phyloP scores from a whole-genome alignment of 2,113 vertebrate species.

The Hemibagrus wyckioides region DNA sequence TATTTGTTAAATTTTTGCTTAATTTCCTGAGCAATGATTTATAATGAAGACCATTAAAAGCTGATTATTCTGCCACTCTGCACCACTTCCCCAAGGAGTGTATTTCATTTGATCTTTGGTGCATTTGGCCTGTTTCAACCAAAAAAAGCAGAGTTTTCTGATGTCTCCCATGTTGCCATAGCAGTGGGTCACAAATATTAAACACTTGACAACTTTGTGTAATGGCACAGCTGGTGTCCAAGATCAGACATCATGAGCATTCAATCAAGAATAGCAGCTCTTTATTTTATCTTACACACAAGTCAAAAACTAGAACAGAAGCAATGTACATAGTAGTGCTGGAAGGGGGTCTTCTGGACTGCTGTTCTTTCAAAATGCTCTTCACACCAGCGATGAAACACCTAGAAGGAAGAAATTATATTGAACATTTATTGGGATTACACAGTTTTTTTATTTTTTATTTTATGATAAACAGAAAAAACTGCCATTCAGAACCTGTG shows the following conservation, averaged over 20 bases:
- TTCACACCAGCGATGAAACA: slow-evolving; percentile 70
- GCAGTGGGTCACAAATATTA: neutral
- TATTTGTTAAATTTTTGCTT: too few species aligned
- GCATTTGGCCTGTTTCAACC: neutral
- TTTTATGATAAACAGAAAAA: neutral
- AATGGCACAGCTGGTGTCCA: neutral
- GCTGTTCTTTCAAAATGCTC: neutral
- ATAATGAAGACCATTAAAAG: too few species aligned
- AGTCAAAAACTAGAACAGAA: slow-evolving; percentile 50
- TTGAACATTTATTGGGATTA: neutral
- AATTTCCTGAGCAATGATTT: too few species aligned
- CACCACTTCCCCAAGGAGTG: neutral
- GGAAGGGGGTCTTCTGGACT: neutral
- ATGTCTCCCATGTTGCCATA: neutral
- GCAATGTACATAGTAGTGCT: slow-evolving; percentile 30
- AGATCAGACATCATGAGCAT: neutral
- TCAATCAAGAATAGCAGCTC: slow-evolving; percentile 48
- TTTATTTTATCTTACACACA: slow-evolving; percentile 58
- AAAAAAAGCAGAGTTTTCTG: neutral
- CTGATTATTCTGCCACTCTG: too few species aligned
- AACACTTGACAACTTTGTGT: neutral
- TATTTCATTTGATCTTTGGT: neutral
- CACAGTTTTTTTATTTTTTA: neutral
- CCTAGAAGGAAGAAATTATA: slow-evolving; percentile 50
- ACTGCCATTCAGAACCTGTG: neutral